phyloP scores from a whole-genome alignment of 2,888 invertebrate genomes.

The Limnephilus lunatus region DNA sequence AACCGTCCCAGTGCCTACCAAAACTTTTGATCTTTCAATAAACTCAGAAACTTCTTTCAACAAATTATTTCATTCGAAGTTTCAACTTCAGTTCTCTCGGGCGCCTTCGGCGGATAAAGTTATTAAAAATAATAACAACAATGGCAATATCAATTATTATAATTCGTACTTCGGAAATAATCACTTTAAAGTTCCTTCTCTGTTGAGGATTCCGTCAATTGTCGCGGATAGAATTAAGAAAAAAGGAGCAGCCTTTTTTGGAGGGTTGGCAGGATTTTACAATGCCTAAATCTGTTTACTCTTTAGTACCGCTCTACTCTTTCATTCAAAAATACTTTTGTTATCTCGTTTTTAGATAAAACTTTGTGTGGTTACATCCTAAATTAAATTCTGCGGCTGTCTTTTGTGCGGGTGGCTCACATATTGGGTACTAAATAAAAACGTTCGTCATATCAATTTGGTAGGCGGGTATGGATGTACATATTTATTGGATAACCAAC shows the following conservation, averaged over 20 bases:
- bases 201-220: conserved; percentile 51
- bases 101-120: not conserved
- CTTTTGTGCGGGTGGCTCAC: no score
- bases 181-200: conserved; percentile 18
- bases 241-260: conserved; percentile 50
- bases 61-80: conserved; percentile 55
- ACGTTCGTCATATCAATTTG: no score
- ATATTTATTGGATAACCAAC: no score
- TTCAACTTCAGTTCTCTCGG: conserved; percentile 57
- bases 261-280: conserved; percentile 17
- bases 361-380: no score
- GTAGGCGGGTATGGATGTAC: no score
- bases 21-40: conserved; percentile 57
- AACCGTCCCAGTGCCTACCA: not conserved
- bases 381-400: no score
- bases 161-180: conserved; percentile 43
- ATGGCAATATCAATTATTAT: conserved; percentile 15
- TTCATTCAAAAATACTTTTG: no score
- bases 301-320: not conserved
- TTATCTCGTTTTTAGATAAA: no score
- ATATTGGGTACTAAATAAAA: no score
- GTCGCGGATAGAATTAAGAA: conserved; percentile 49
- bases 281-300: not conserved
- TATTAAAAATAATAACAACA: conserved; percentile 3
- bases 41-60: conserved; percentile 52